Evolutionary conservation across 2,888 invertebrate species (phyloP), one percentile per base, ranked within the genome.

Genomic region (Hydraecia micacea): DNA sequence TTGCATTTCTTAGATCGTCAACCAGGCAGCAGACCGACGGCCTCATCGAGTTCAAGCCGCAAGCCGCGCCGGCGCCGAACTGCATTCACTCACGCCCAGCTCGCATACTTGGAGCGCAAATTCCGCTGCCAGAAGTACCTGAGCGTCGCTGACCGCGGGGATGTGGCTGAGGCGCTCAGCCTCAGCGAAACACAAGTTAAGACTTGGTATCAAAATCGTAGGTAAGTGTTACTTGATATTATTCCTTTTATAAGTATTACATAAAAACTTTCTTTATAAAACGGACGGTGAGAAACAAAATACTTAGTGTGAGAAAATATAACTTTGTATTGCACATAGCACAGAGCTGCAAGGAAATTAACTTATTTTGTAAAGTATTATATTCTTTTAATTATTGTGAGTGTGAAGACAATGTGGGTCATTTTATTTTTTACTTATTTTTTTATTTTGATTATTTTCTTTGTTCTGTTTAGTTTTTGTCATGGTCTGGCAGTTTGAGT

Each of bases 171-270:
- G 91, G 98, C 98, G 0, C 97, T 99, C 42, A 98, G 98, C 91
- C 97, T 99, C 46, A 98, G 99, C 58, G 99, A 99, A 95, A 99
- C 99, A 0, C 99, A 99, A 93, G 99, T 99, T 74, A 99, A 99
- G 96, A 99, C 99, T 2, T 99, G 99, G 99, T 99, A 98, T 91
- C 98, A 99, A 95, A 99, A 99, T 92, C 97, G 98, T 94, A 97
- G 98, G 98, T 98, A 89, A 95, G 94, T 68, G 21, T 18, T 42
- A 28, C 25, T 4, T 39, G 11, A 18, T 28, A 9, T n/a, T n/a
- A n/a, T n/a, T n/a, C n/a, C n/a, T n/a, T n/a, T n/a, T n/a, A n/a
- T n/a, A n/a, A n/a, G n/a, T n/a, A n/a, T n/a, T n/a, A n/a, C 25
- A 8, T 15, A 68, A 39, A 25, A 55, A 11, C 11, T 3, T 55